Base-by-base conservation (phyloP, 2,888 invertebrate species). In the Hemithea aestivaria region DNA sequence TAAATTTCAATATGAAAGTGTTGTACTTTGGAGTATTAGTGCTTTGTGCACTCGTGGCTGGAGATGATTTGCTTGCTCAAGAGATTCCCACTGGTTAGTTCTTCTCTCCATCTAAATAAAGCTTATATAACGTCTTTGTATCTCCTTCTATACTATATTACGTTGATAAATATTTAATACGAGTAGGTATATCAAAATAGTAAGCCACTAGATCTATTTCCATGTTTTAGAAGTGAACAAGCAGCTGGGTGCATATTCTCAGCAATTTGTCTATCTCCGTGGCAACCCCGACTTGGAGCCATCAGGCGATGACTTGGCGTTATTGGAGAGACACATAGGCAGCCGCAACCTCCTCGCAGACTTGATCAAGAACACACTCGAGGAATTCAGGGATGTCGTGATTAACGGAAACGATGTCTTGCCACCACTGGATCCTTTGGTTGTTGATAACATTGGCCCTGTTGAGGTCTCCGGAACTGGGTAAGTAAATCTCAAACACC, bases 371-470 rank as follows among this genome's bases (percentile, higher is more conserved):
- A 28, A 52, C 1, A 1, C 53, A 4, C 30, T 76, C 8, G 68
- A 78, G 25, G 35, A 39, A 3, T 62, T 70, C 35, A 64, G 77
- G 32, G 57, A 69, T 25, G 42, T 65, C 1, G 51, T 77, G 2
- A 53, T 73, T 31, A 57, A 72, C 34, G 76, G 76, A n/a, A 72
- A 62, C 29, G 74, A 66, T 2, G 41, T 40, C 4, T 0, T 72
- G 0, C 73, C 73, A 0, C 64, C 67, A 0, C 41, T 76, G 7
- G 76, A 75, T 39, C 73, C 73, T 0, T 39, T 72, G 2, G 47
- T 42, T 0, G 23, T 74, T 5, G 48, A 58, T 1, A 32, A 35
- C 1, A 31, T 66, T 20, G 73, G 73, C 34, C 73, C 73, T 12
- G 55, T 58, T 24, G 34, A 52, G 6, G 48, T 48, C 7, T 31